phyloP scores from a whole-genome alignment of 2,797 vertebrate genomes.

The Sebastes vulpes region DNA sequence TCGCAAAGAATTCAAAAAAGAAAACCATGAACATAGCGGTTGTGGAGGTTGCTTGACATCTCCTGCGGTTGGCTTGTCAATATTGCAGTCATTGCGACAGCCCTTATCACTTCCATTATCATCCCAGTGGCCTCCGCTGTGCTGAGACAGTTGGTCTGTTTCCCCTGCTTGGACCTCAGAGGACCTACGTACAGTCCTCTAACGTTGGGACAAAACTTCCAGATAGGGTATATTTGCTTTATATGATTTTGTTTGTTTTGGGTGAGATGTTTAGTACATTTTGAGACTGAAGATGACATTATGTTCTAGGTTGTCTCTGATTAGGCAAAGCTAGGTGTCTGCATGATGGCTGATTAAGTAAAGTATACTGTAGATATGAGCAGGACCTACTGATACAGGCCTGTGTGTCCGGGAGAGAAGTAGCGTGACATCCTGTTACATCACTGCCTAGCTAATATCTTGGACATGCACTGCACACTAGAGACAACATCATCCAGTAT shows the following conservation, averaged over 20 bases:
- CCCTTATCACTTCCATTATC: neutral
- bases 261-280: neutral
- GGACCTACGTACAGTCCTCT: neutral
- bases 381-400: neutral
- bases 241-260: neutral
- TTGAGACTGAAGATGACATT: neutral
- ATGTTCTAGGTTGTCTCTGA: neutral
- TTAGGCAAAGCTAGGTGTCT: neutral
- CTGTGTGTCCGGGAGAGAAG: neutral
- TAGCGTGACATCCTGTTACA: neutral
- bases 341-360: neutral
- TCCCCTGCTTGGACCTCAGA: neutral
- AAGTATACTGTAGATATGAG: neutral
- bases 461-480: neutral
- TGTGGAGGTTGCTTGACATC: too few species aligned
- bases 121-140: slow-evolving; percentile 27
- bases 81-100: too few species aligned
- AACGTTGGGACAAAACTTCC: neutral
- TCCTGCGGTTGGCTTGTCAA: too few species aligned
- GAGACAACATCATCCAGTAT: neutral
- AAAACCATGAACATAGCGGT: too few species aligned
- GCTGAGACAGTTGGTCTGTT: slow-evolving; percentile 5
- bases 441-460: neutral
- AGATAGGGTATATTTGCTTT: neutral
- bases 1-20: too few species aligned